Percentiles rank a stretch among this genome's conserved stretches.
Conservation (phyloP, 2,797 vertebrate species). For the Pipistrellus nathusii region DNA sequence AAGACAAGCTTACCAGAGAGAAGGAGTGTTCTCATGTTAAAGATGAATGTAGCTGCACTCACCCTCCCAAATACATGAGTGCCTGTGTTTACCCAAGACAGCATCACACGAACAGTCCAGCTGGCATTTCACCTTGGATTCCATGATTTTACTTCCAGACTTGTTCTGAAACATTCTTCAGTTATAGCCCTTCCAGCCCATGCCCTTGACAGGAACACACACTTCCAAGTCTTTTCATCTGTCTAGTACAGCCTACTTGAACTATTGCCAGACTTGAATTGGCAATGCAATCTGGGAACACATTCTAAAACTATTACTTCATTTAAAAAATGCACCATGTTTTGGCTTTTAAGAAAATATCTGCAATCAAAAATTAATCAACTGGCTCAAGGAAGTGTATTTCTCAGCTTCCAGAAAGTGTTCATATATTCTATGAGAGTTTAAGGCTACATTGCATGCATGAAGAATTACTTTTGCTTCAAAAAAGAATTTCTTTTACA, state of each 20-base stretch:
- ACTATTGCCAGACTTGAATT: constrained; percentile 32
- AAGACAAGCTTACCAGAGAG: not conserved
- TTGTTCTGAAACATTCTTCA: constrained; percentile 32
- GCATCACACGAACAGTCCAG: not conserved
- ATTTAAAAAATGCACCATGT: constrained; percentile 1
- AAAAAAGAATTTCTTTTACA: constrained; percentile 44
- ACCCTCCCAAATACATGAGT: not conserved
- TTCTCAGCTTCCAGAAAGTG: constrained; percentile 46
- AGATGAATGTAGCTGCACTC: not conserved
- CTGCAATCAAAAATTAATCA: constrained; percentile 53
- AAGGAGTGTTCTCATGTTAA: not conserved
- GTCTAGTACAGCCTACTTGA: not conserved
- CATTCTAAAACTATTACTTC: constrained; percentile 50
- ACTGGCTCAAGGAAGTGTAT: not conserved
- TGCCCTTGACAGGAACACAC: not conserved
- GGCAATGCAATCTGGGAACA: constrained; percentile 38
- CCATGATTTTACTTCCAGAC: not conserved
- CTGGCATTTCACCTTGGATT: constrained; percentile 30
- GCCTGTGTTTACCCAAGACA: not conserved
- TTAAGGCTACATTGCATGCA: constrained; percentile 14
- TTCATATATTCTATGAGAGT: not conserved
- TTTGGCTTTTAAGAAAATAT: constrained; percentile 58
- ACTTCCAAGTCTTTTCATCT: constrained; percentile 15
- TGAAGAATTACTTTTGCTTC: constrained; percentile 47
- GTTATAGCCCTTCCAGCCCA: not conserved